phyloP scores from a whole-genome alignment of 2,888 invertebrate genomes.

The Drosophila nr. perissopoda region DNA sequence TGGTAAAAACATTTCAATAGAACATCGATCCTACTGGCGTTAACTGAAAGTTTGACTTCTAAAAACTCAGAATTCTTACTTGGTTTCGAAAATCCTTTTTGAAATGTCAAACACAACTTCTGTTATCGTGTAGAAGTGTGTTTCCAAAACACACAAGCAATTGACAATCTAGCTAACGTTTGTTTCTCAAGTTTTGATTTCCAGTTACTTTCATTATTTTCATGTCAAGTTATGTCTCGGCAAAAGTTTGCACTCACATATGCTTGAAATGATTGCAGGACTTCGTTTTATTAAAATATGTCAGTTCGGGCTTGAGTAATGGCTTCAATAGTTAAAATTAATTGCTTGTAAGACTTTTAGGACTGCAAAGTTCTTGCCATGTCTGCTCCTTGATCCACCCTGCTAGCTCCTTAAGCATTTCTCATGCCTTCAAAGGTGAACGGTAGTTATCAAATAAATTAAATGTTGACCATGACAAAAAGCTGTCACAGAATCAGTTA shows the following conservation, averaged over 20 bases:
- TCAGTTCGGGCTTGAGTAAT: conserved; percentile 64
- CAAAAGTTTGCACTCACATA: conserved; percentile 56
- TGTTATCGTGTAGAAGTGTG: conserved; percentile 24
- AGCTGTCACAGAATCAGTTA: conserved; percentile 48
- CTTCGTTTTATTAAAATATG: conserved; percentile 77
- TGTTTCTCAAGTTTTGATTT: conserved; percentile 25
- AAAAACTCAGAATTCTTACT: background rate
- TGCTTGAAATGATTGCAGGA: conserved; percentile 61
- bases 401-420: background rate
- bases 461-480: conserved; percentile 62
- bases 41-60: background rate
- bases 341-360: conserved; percentile 67
- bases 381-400: conserved; percentile 12
- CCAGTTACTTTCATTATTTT: conserved; percentile 48
- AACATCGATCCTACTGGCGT: background rate
- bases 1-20: background rate
- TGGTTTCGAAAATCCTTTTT: background rate
- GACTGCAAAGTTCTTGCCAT: conserved; percentile 26
- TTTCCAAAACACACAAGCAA: conserved; percentile 9
- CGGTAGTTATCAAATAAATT: conserved; percentile 66
- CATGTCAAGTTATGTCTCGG: conserved; percentile 45
- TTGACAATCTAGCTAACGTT: conserved; percentile 11
- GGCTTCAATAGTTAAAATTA: conserved; percentile 62
- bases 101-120: background rate
- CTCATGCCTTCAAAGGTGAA: conserved; percentile 48